Conservation (phyloP, 2,797 vertebrate species). For the Smutsia gigantea region DNA sequence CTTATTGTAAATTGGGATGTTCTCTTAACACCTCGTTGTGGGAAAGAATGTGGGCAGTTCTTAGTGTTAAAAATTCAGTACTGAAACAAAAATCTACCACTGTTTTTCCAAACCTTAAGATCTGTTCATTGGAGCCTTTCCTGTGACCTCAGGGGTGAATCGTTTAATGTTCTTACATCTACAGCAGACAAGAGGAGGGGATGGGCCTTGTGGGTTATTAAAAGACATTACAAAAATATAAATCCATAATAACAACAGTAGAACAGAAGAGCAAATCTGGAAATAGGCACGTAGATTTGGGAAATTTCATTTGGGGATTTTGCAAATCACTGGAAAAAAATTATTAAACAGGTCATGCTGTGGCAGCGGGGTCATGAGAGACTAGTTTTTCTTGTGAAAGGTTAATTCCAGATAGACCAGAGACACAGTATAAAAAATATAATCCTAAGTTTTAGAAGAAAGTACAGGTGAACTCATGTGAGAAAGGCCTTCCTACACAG, state of each 20-base stretch:
- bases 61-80: background rate
- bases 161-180: background rate
- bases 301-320: background rate
- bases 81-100: background rate
- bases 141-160: background rate
- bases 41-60: background rate
- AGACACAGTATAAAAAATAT: background rate
- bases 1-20: background rate
- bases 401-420: background rate
- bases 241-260: background rate
- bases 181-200: background rate
- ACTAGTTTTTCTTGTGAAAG: background rate
- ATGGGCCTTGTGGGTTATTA: background rate
- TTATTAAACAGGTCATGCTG: background rate
- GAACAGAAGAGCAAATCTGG: background rate
- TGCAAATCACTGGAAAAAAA: background rate
- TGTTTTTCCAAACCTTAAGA: too few relatives aligned
- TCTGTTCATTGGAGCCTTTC: background rate
- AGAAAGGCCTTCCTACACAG: background rate
- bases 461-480: background rate
- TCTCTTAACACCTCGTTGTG: background rate
- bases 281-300: background rate
- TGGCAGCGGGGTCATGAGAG: too few relatives aligned
- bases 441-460: background rate
- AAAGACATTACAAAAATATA: background rate